These are phyloP conservation scores for Eremobia ochroleuca DNA, from an alignment of 2,888 invertebrate genomes.

Conservation along the genomic window DNA sequence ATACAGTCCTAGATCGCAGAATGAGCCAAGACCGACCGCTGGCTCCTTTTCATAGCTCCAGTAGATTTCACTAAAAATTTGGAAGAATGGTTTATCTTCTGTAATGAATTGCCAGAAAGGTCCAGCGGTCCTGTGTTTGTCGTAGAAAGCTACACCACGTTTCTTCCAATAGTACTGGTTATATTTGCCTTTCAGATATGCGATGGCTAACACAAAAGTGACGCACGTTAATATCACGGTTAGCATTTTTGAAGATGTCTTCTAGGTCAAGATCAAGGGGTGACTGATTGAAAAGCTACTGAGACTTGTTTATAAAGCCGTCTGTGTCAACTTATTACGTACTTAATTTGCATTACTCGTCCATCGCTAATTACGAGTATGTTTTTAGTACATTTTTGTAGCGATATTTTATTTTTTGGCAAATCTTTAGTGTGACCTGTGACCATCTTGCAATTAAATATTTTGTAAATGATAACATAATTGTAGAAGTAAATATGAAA, in stretches of 20 bases:
- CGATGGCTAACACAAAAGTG: slow-evolving; percentile 48
- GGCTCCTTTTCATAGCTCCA: slow-evolving; percentile 74
- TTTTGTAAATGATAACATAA: neutral
- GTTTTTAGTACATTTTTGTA: slow-evolving; percentile 9
- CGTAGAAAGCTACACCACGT: slow-evolving; percentile 76
- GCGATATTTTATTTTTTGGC: neutral
- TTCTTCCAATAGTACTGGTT: slow-evolving; percentile 80
- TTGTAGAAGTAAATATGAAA: neutral
- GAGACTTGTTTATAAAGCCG: slow-evolving; percentile 15
- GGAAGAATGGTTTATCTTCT: slow-evolving; percentile 72
- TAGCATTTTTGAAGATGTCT: slow-evolving; percentile 45
- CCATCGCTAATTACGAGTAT: neutral
- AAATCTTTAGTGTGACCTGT: neutral
- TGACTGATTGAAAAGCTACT: slow-evolving; percentile 22
- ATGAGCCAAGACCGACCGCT: slow-evolving; percentile 74
- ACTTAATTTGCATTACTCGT: neutral
- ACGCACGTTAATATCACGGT: slow-evolving; percentile 28
- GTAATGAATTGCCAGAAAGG: slow-evolving; percentile 74
- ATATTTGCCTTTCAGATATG: slow-evolving; percentile 71
- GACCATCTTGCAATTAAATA: slow-evolving; percentile 1
- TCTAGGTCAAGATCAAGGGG: slow-evolving; percentile 1
- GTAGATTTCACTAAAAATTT: slow-evolving; percentile 75
- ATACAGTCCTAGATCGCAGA: slow-evolving; percentile 68
- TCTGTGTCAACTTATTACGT: neutral
- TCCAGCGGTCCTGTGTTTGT: slow-evolving; percentile 72